Evolutionary conservation across 1,140 invertebrate genomes (phyloP).

Genomic region (Trichogramma pretiosum): DNA sequence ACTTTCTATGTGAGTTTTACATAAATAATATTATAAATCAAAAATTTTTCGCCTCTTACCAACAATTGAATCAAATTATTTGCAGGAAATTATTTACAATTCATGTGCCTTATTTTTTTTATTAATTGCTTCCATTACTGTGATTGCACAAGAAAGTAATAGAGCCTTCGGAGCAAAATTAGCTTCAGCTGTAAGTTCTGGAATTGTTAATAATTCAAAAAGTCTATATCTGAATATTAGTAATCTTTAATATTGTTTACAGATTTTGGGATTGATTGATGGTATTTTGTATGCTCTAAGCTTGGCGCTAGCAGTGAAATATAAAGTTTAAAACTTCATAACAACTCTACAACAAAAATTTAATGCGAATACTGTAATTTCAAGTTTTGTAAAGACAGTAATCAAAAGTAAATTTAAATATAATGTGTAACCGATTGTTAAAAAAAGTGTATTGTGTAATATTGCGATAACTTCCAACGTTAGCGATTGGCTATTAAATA

Average conservation of each 20-base stretch:
- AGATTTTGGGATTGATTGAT: constrained; percentile 15
- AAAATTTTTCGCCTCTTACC: background rate
- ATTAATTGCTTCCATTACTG: constrained; percentile 6
- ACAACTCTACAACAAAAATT: no score
- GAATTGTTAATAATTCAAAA: no score
- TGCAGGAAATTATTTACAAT: constrained; percentile 18
- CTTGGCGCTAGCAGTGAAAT: constrained; percentile 1
- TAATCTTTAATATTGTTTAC: background rate
- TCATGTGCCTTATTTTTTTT: constrained; percentile 6
- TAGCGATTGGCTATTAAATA: no score
- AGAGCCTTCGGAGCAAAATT: background rate
- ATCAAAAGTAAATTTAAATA: no score
- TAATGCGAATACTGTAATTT: no score
- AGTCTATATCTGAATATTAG: background rate
- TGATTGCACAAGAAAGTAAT: constrained; percentile 5
- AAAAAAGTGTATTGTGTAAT: no score
- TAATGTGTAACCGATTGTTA: no score
- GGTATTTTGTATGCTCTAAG: constrained; percentile 10
- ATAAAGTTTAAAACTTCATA: constrained; percentile 8
- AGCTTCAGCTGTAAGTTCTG: constrained; percentile 8
- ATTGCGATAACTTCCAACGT: no score
- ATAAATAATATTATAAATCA: background rate
- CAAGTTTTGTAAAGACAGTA: no score
- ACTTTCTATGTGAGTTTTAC: constrained; percentile 17
- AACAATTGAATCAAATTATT: background rate